phyloP scores from a whole-genome alignment of 2,888 invertebrate genomes.

The Palloptera scutellata region DNA sequence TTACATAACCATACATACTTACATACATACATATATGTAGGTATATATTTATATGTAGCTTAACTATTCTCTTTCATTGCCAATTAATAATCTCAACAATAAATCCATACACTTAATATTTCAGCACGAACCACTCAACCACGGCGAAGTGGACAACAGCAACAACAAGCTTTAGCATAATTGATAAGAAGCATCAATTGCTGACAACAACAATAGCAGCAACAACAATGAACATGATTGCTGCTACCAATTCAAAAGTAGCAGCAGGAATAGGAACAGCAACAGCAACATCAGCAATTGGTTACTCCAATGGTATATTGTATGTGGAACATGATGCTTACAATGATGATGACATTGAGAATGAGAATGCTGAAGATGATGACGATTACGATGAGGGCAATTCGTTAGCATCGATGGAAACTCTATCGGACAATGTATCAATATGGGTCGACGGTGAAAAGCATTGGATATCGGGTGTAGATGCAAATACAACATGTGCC shows the following conservation, averaged over 20 bases:
- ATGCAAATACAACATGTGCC: slow-evolving; percentile 78
- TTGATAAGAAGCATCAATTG: slow-evolving; percentile 17
- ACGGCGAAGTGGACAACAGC: slow-evolving; percentile 4
- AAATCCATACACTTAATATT: slow-evolving; percentile 12
- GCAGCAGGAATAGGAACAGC: not conserved
- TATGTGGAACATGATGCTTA: slow-evolving; percentile 9
- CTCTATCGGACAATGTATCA: slow-evolving; percentile 70
- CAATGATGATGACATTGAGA: slow-evolving; percentile 15
- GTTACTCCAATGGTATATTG: not conserved
- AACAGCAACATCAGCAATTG: slow-evolving; percentile 1
- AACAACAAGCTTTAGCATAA: slow-evolving; percentile 19
- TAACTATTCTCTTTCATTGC: slow-evolving; percentile 10
- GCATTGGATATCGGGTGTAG: slow-evolving; percentile 82
- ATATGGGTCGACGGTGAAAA: slow-evolving; percentile 80
- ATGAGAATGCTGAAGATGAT: slow-evolving; percentile 17
- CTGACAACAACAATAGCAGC: slow-evolving; percentile 18
- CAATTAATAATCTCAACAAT: not conserved
- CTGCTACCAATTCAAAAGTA: not conserved
- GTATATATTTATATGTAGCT: not conserved
- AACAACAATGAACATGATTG: slow-evolving; percentile 22
- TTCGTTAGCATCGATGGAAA: slow-evolving; percentile 51
- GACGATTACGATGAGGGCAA: slow-evolving; percentile 44
- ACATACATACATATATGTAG: not conserved
- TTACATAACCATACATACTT: not conserved
- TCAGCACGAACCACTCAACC: not conserved